Evolutionary conservation across 2,113 vertebrate species (phyloP), one percentile per base, ranked within the genome.

Genomic region (Oriolus oriolus): DNA sequence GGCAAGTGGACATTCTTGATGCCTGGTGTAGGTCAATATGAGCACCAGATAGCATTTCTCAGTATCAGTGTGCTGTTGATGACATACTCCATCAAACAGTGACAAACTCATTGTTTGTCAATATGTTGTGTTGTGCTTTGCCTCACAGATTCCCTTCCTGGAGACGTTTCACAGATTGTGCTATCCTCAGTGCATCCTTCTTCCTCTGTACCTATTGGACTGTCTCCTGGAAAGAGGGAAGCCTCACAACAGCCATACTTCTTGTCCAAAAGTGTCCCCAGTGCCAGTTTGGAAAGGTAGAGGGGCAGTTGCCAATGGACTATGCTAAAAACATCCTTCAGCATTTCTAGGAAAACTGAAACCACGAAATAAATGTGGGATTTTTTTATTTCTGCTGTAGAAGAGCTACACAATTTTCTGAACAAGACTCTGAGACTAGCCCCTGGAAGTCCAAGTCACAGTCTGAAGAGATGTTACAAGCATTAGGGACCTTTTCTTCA

Each of bases 401-500:
- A 89, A 98, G 93, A 92, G 66, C 76, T 41, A 75, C 37, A 12
- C 70, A 84, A 5, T 95, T 98, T 77, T 96, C 98, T 96, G 99
- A 99, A 66, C 96, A 97, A 13, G 98, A 99, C 87, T 91, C 87
- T 35, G 98, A 99, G 20, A 65, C 54, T 47, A 87, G 44, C 71
- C 56, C 39, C 49, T 98, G 96, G 97, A 98, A 94, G 88, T 96
- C 73, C 59, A 97, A 96, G 64, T 98, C 98, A 76, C 98, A 97
- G 26, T 98, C 99, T 14, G 99, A 99, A 52, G 99, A 99, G 56
- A 93, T 98, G 65, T 92, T 98, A 37, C 98, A 98, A 73, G 98
- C 97, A 7, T 91, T 98, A 52, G 97, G 98, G 42, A 98, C 98
- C 12, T 98, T 98, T 89, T 97, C 98, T 61, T 99, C 98, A 83